phyloP scores from a whole-genome alignment of 2,113 vertebrate species.

The Anolis sagrei region DNA sequence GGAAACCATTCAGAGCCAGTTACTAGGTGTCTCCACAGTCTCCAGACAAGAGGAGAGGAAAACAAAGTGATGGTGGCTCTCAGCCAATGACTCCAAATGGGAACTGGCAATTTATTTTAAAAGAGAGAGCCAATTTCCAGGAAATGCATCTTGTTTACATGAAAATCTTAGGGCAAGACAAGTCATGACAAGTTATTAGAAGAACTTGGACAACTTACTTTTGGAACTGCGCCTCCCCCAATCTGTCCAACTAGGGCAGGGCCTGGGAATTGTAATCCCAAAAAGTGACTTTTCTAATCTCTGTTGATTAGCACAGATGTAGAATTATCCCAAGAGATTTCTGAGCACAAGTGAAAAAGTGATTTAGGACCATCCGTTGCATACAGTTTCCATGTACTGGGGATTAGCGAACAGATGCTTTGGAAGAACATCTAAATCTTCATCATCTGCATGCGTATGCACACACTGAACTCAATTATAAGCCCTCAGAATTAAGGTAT shows the following conservation, averaged over 20 bases:
- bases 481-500: conserved; percentile 17
- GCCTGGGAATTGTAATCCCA: too few relatives aligned
- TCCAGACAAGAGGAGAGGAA: too few relatives aligned
- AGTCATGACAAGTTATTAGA: not conserved
- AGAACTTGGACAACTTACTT: too few relatives aligned
- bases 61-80: too few relatives aligned
- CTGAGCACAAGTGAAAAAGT: not conserved
- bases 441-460: not conserved
- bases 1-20: too few relatives aligned
- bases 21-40: too few relatives aligned
- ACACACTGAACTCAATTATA: conserved; percentile 30
- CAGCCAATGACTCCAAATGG: not conserved
- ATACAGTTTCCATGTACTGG: not conserved
- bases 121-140: not conserved
- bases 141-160: not conserved
- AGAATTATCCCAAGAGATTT: not conserved
- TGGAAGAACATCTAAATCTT: not conserved
- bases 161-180: not conserved
- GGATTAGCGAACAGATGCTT: not conserved
- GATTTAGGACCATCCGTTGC: not conserved
- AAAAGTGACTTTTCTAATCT: too few relatives aligned
- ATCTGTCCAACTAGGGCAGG: too few relatives aligned
- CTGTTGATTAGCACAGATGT: not conserved
- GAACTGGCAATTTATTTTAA: not conserved
- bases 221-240: too few relatives aligned